Base-by-base conservation (phyloP, 2,113 vertebrate genomes). In the Cephalopholis sonnerati region DNA sequence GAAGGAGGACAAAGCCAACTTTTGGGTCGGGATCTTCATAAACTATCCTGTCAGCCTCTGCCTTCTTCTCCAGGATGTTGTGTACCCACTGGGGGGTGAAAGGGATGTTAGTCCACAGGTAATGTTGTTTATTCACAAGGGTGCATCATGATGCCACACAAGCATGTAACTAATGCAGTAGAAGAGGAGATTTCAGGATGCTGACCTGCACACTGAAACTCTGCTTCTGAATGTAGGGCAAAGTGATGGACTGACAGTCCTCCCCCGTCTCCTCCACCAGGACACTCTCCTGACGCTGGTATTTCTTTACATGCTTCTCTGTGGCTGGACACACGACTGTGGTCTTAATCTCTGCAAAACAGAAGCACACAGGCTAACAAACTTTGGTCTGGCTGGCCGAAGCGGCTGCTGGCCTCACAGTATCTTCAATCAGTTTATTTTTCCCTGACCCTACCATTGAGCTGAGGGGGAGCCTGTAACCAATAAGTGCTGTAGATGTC, bases 11-110 rank as follows among this genome's bases (percentile, higher is more conserved):
- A 82, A 99, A 99, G 29, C 98, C 98, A 0, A 93, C 10, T 0
- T 86, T 17, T 1, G 95, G 95, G 81, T 99, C 97, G 0, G 97
- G 95, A 87, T 99, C 97, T 92, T 99, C 98, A 29, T 93, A 96
- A 80, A 99, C 32, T 0, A 99, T 96, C 69, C 96, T 91, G 11
- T 99, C 97, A 0, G 94, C 95, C 89, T 99, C 98, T 0, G 98
- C 97, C 90, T 99, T 99, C 94, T 98, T 99, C 86, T 99, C 97
- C 74, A 99, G 91, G 89, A 99, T 98, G 81, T 99, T 99, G 83
- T 97, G 95, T 0, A 99, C 97, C 98, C 98, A 99, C 98, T 99
- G 84, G 25, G 2, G 20, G 20, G 18, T 27, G 50, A 74, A 18
- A 50, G 25, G 6, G n/a, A 59, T 7, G 5, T 15, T 9, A 48